Base-by-base conservation (phyloP, 2,113 vertebrate genomes). In the Macquaria ambigua region DNA sequence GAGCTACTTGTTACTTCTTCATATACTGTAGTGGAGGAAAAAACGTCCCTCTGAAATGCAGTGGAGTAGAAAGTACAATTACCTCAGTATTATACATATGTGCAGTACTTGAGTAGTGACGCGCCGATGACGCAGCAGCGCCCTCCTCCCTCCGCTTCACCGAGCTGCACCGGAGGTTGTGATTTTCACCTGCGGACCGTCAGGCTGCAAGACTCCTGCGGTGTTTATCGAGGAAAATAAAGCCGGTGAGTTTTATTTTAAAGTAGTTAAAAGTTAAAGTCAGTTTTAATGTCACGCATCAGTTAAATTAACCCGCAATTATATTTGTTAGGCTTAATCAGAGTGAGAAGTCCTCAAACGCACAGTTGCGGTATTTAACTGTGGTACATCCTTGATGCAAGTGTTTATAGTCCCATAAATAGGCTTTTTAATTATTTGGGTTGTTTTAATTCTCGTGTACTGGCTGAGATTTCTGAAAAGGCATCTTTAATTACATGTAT, bases 181-280 rank as follows among this genome's bases (percentile, higher is more conserved):
- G 21, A n/a, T 28, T 39, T 59, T 25, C 74, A 75, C 70, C 64
- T 28, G 14, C 58, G 43, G 25, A 4, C 74, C 23, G 20, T 41
- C 52, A 16, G n/a, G 18, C 31, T 52, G 43, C 2, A 1, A 61
- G 72, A 34, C 56, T 69, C 0, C 81, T n/a, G 78, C 43, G 39
- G 81, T 31, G 31, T 7, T 55, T 5, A 50, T 6, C 34, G 53
- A 34, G 72, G 23, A 59, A 23, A 48, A 34, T 21, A 53, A 9
- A 63, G n/a, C 74, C 34, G 79, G 91, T 90, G 43, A 74, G 89
- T 74, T 56, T 0, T 4, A 21, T n/a, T 43, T 28, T 9, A 4
- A 31, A 56, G 10, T 5, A 10, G 20, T 23, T 5, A 12, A 14
- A 6, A 4, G 8, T 6, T 16, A 55, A 37, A 66, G 31, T 82